Percentiles rank a stretch among this genome's conserved stretches.
Conservation (phyloP, 2,888 invertebrate species). For the Rapana venosa region DNA sequence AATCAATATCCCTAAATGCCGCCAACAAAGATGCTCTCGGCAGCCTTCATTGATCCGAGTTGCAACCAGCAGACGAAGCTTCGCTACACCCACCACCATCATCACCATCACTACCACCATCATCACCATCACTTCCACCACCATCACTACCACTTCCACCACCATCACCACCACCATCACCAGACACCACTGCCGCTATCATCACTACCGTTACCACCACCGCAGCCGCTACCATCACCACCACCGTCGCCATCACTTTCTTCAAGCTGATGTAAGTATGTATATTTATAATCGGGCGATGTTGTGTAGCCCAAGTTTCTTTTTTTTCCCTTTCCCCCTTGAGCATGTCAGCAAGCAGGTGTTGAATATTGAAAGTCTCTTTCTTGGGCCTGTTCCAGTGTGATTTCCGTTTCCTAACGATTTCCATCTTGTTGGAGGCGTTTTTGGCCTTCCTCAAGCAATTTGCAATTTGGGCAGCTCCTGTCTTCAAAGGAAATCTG, state of each 20-base stretch:
- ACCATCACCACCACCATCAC: too few species aligned
- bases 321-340: too few species aligned
- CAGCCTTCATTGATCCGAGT: neutral
- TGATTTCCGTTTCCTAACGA: slow-evolving; percentile 32
- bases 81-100: neutral
- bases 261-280: too few species aligned
- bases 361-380: too few species aligned
- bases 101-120: too few species aligned
- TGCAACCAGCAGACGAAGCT: neutral
- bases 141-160: too few species aligned
- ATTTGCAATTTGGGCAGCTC: slow-evolving; percentile 37
- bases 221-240: too few species aligned
- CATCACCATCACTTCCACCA: neutral
- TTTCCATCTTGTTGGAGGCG: slow-evolving; percentile 29
- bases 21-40: slow-evolving; percentile 25
- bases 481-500: slow-evolving; percentile 28
- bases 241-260: too few species aligned
- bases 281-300: too few species aligned
- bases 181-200: neutral
- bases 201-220: neutral
- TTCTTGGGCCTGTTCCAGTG: slow-evolving; percentile 17
- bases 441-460: slow-evolving; percentile 24
- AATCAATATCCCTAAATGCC: slow-evolving; percentile 36
- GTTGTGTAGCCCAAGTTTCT: too few species aligned
- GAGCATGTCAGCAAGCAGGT: too few species aligned